These are phyloP conservation scores for Ridgeia piscesae DNA, from an alignment of 1,140 invertebrate species.

Conservation along the genomic window DNA sequence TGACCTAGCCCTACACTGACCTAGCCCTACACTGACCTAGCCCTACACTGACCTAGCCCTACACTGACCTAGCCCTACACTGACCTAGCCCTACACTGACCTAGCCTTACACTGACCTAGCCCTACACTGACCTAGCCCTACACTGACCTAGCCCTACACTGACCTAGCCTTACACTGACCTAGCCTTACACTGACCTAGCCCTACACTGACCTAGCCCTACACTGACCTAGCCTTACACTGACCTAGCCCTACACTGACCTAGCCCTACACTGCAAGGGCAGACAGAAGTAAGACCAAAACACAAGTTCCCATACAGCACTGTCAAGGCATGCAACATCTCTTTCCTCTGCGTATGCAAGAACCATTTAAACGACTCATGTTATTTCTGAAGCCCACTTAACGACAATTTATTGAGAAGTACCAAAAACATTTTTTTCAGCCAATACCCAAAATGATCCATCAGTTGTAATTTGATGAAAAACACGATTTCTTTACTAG, in stretches of 20 bases:
- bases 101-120: too few species aligned
- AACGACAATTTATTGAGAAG: not conserved
- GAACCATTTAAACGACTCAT: not conserved
- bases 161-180: too few species aligned
- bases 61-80: too few species aligned
- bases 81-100: too few species aligned
- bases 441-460: not conserved
- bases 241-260: not conserved
- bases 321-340: not conserved
- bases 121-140: too few species aligned
- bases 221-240: too few species aligned
- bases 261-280: not conserved
- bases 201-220: too few species aligned
- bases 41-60: not conserved
- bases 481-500: not conserved
- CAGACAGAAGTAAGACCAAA: not conserved
- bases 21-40: too few species aligned
- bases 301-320: not conserved
- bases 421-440: not conserved
- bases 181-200: too few species aligned
- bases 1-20: too few species aligned
- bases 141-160: too few species aligned
- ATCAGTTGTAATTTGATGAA: not conserved
- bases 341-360: not conserved
- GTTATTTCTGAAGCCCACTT: not conserved